Evolutionary conservation across 2,888 invertebrate genomes (phyloP).

Genomic region (Amiota mariae): DNA sequence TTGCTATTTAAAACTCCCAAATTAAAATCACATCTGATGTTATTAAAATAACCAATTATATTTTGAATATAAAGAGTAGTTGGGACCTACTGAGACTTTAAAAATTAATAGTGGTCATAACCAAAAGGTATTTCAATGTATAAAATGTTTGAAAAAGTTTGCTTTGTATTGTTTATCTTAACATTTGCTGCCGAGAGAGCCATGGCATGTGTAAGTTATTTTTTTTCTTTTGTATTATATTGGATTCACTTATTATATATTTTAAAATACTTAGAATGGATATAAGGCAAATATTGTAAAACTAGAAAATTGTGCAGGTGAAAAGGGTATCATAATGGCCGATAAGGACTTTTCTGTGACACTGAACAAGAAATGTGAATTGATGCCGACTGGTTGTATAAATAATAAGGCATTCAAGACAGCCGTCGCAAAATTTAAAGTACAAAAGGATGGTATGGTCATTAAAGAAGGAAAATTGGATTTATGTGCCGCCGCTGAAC

Average conservation of each 20-base stretch:
- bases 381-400: conserved; percentile 73
- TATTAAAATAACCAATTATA: background rate
- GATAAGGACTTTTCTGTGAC: conserved; percentile 64
- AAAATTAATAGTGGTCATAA: background rate
- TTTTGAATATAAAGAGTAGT: conserved; percentile 49
- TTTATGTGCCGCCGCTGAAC: conserved; percentile 69
- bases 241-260: background rate
- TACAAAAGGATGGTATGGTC: conserved; percentile 73
- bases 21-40: background rate
- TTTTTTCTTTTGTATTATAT: background rate
- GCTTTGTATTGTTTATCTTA: conserved; percentile 40
- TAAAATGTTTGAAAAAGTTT: conserved; percentile 47
- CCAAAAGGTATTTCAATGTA: background rate
- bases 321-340: conserved; percentile 59
- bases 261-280: conserved; percentile 63
- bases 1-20: conserved; percentile 42
- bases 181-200: conserved; percentile 46
- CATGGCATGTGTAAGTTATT: conserved; percentile 66
- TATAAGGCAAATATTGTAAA: conserved; percentile 68
- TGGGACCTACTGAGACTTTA: conserved; percentile 23
- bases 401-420: conserved; percentile 71
- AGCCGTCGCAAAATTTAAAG: conserved; percentile 69
- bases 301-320: conserved; percentile 69
- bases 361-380: conserved; percentile 73
- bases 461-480: conserved; percentile 73